A percentile compares a stretch with the other conserved stretches of the same genome.
phyloP scores from a whole-genome alignment of 2,888 invertebrate species.

The Lymantria dispar region DNA sequence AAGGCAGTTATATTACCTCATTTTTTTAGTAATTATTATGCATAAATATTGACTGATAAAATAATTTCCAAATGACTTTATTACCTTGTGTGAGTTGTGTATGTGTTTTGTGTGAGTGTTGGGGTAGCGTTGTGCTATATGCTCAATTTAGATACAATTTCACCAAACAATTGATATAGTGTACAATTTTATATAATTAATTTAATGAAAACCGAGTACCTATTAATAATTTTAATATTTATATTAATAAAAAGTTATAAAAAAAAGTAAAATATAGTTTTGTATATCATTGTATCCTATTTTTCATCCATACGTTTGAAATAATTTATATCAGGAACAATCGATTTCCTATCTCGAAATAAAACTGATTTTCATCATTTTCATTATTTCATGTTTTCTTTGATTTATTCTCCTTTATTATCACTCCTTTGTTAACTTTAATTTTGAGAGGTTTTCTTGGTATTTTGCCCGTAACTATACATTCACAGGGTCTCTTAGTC shows the following conservation, averaged over 20 bases:
- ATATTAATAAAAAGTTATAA: slow-evolving; percentile 79
- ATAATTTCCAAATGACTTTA: slow-evolving; percentile 79
- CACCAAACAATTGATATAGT: slow-evolving; percentile 80
- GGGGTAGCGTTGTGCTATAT: slow-evolving; percentile 81
- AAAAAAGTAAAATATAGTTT: slow-evolving; percentile 58
- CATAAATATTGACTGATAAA: slow-evolving; percentile 78
- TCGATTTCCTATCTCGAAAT: slow-evolving; percentile 41
- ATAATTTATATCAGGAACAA: slow-evolving; percentile 47
- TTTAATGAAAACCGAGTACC: slow-evolving; percentile 81
- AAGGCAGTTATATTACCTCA: slow-evolving; percentile 76
- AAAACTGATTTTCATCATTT: slow-evolving; percentile 46
- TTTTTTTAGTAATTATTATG: slow-evolving; percentile 71
- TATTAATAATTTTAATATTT: slow-evolving; percentile 82
- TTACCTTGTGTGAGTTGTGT: slow-evolving; percentile 75
- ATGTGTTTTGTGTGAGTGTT: slow-evolving; percentile 63
- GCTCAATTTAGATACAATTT: slow-evolving; percentile 82
- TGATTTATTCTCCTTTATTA: slow-evolving; percentile 3
- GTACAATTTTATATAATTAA: slow-evolving; percentile 78
- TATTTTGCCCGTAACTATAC: slow-evolving; percentile 49
- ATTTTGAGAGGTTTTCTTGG: slow-evolving; percentile 46
- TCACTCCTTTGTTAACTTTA: slow-evolving; percentile 2
- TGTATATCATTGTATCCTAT: slow-evolving; percentile 49
- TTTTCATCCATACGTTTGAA: slow-evolving; percentile 48
- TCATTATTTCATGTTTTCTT: slow-evolving; percentile 7
- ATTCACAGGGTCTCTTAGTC: slow-evolving; percentile 47